phyloP scores from a whole-genome alignment of 1,140 invertebrate species.

The Gryllus bimaculatus region DNA sequence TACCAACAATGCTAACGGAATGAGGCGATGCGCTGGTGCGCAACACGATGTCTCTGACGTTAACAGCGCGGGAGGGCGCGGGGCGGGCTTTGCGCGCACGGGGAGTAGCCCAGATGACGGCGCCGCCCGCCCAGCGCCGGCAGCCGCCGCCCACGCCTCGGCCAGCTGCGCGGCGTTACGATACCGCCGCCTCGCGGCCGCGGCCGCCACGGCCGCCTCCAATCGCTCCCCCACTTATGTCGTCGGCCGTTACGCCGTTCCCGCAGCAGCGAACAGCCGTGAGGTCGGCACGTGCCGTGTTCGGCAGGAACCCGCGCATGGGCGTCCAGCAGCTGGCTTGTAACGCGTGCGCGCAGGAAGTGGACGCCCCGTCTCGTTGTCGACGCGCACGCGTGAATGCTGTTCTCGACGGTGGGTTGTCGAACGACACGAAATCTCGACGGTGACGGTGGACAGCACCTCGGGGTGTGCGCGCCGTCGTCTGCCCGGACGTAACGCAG shows the following conservation, averaged over 20 bases:
- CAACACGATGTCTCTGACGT: no score
- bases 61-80: no score
- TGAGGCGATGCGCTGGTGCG: no score
- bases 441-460: constrained; percentile 71
- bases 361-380: constrained; percentile 60
- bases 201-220: constrained; percentile 61
- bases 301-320: constrained; percentile 52
- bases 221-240: no score
- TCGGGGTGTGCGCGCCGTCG: constrained; percentile 78
- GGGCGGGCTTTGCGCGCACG: constrained; percentile 49
- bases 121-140: constrained; percentile 42
- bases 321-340: constrained; percentile 57
- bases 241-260: constrained; percentile 48
- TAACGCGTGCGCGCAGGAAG: constrained; percentile 69
- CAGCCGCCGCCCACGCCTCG: constrained; percentile 52
- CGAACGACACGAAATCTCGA: constrained; percentile 72
- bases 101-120: constrained; percentile 57
- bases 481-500: constrained; percentile 73
- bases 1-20: no score
- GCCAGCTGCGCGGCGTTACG: constrained; percentile 49
- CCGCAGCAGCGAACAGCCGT: constrained; percentile 64
- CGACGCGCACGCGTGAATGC: constrained; percentile 36
- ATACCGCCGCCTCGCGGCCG: constrained; percentile 38
- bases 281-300: constrained; percentile 53
- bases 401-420: constrained; percentile 75